Percentiles rank a stretch among this genome's conserved stretches.
phyloP scores from a whole-genome alignment of 37 sponge, comb jelly and placozoan genomes.

The Amphimedon queenslandica region DNA sequence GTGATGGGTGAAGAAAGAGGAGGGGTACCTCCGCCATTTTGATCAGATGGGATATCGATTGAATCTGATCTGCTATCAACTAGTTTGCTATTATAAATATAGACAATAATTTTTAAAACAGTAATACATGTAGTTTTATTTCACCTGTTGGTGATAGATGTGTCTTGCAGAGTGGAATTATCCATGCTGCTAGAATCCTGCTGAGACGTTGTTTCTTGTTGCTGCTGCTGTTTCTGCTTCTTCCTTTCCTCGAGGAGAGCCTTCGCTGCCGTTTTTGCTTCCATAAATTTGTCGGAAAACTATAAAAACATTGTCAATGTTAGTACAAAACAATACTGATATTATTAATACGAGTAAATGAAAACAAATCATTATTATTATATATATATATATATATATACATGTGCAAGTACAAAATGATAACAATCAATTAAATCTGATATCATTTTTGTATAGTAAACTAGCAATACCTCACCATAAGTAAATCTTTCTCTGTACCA shows the following conservation, averaged over 20 bases:
- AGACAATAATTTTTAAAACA: neutral
- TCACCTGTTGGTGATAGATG: too few species aligned
- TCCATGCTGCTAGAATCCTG: too few species aligned
- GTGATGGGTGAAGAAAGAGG: neutral
- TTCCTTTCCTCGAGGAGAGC: conserved; percentile 41
- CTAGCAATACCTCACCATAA: conserved; percentile 36
- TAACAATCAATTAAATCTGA: conserved; percentile 7
- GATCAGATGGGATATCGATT: neutral
- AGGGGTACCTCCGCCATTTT: neutral
- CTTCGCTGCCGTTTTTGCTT: conserved; percentile 66
- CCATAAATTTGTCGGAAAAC: conserved; percentile 74
- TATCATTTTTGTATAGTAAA: neutral
- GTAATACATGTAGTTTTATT: too few species aligned
- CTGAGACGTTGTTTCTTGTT: too few species aligned
- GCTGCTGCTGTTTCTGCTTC: too few species aligned
- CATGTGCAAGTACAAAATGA: too few species aligned
- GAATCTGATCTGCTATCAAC: neutral
- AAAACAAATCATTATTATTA: neutral
- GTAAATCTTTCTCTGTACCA: conserved; percentile 72
- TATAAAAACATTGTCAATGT: neutral
- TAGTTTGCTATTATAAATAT: neutral
- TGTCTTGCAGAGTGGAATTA: too few species aligned
- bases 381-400: neutral
- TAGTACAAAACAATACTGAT: neutral
- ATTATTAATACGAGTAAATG: neutral